A percentile compares a stretch with the other conserved stretches of the same genome.
These are phyloP conservation scores for Buphagus erythrorhynchus DNA, from an alignment of 2,797 vertebrate genomes.

Conservation along the genomic window DNA sequence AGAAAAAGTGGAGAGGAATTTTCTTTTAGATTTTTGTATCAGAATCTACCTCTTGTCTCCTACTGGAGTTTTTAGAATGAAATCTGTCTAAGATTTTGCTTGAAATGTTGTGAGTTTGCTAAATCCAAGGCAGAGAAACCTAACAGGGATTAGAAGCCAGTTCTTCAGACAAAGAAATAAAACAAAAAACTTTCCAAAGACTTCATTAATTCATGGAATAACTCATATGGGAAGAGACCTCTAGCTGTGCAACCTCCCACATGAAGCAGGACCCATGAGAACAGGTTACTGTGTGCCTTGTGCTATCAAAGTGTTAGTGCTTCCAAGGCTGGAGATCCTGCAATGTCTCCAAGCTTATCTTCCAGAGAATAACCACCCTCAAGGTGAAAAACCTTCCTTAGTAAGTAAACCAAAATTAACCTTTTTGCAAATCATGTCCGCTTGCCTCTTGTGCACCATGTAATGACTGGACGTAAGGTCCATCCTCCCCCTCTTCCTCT, in stretches of 20 bases:
- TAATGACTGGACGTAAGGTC: not conserved
- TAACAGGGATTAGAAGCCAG: not conserved
- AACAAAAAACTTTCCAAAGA: not conserved
- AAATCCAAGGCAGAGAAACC: not conserved
- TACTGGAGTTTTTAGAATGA: not conserved
- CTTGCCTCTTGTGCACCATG: not conserved
- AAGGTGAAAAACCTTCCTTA: not conserved
- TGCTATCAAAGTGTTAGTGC: not conserved
- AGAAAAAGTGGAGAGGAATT: not conserved
- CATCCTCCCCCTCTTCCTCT: not conserved
- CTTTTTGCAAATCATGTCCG: not conserved
- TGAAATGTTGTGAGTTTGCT: not conserved
- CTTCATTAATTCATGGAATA: not conserved
- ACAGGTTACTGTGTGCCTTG: not conserved
- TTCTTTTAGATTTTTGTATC: not conserved
- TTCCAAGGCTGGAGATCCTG: not conserved
- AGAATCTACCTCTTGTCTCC: not conserved
- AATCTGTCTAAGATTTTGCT: not conserved
- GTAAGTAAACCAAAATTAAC: not conserved
- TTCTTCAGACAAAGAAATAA: not conserved
- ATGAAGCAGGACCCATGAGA: not conserved
- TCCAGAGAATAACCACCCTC: not conserved
- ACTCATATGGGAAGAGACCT: not conserved
- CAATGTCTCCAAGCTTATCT: not conserved
- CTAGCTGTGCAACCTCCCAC: too few relatives aligned